Percentiles rank a stretch among this genome's conserved stretches.
These are phyloP conservation scores for Nephrotoma appendiculata DNA, from an alignment of 2,888 invertebrate genomes.

Conservation along the genomic window DNA sequence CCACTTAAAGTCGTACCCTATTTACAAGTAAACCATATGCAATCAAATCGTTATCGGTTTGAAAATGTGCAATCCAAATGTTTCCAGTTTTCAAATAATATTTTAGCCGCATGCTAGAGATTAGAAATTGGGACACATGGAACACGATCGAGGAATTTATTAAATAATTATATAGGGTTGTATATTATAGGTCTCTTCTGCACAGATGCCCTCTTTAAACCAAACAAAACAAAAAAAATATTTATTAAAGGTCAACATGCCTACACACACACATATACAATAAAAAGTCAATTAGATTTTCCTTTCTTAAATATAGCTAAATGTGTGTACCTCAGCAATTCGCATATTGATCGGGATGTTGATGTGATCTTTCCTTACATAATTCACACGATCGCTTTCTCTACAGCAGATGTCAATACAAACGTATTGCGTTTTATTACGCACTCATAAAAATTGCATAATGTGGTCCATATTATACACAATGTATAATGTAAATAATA, in stretches of 20 bases:
- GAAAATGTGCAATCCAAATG: background rate
- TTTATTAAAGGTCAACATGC: background rate
- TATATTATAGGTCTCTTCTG: background rate
- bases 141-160: background rate
- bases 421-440: background rate
- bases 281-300: background rate
- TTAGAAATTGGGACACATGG: background rate
- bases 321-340: background rate
- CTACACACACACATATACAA: background rate
- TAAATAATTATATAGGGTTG: background rate
- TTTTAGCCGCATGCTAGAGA: background rate
- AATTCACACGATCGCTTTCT: background rate
- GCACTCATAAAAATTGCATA: background rate
- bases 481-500: background rate
- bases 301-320: background rate
- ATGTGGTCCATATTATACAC: background rate
- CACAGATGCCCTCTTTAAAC: background rate
- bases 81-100: background rate
- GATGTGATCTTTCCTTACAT: background rate
- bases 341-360: background rate
- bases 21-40: background rate
- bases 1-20: background rate
- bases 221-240: background rate
- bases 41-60: background rate
- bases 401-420: background rate